Conservation (phyloP, 2,888 invertebrate genomes). For the Ctenicera cuprea region DNA sequence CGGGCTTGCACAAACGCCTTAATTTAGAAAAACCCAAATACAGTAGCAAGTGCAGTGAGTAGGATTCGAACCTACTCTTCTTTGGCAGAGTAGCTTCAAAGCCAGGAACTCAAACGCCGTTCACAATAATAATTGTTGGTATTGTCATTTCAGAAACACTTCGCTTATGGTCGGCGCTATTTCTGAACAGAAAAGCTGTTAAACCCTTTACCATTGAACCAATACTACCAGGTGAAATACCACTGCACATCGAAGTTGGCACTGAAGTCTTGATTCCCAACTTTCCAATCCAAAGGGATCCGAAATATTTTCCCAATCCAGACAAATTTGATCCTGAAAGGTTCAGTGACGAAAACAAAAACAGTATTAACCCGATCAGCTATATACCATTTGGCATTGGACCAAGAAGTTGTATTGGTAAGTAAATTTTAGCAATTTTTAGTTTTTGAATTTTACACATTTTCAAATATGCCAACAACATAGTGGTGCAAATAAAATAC, state of each 20-base stretch:
- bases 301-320: slow-evolving; percentile 75
- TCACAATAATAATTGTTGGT: too few relatives aligned
- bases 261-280: not conserved
- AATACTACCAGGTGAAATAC: slow-evolving; percentile 61
- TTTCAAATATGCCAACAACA: too few relatives aligned
- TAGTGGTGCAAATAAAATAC: too few relatives aligned
- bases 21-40: too few relatives aligned
- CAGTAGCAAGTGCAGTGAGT: too few relatives aligned
- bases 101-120: too few relatives aligned
- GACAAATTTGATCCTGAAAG: slow-evolving; percentile 74
- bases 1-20: too few relatives aligned
- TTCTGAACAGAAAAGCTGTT: slow-evolving; percentile 72
- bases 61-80: too few relatives aligned
- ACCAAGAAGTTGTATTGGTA: slow-evolving; percentile 69
- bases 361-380: slow-evolving; percentile 72
- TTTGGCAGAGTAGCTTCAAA: too few relatives aligned
- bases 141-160: slow-evolving; percentile 65
- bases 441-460: too few relatives aligned
- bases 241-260: slow-evolving; percentile 25
- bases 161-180: slow-evolving; percentile 72
- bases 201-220: slow-evolving; percentile 73
- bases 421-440: not conserved
- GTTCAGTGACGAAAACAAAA: slow-evolving; percentile 74
- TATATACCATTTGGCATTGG: slow-evolving; percentile 75
- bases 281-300: not conserved